phyloP scores from a whole-genome alignment of 2,113 vertebrate genomes.

The Bos indicus region DNA sequence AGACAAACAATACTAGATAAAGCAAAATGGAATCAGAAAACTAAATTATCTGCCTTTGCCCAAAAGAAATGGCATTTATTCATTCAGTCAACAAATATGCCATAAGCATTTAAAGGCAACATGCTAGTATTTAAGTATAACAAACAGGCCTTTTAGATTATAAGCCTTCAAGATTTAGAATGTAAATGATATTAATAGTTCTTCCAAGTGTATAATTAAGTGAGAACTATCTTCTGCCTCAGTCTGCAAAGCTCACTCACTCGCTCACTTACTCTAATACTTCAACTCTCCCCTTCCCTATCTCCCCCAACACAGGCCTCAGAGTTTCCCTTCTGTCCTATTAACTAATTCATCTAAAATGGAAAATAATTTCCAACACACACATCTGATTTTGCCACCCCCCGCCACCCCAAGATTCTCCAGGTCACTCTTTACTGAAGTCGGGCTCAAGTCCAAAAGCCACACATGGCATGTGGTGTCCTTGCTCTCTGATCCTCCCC shows the following conservation, averaged over 20 bases:
- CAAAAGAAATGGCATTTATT: background rate
- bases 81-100: background rate
- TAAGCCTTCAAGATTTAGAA: background rate
- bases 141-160: background rate
- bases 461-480: background rate
- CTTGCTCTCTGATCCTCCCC: background rate
- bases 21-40: constrained; percentile 29
- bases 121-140: constrained; percentile 15
- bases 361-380: constrained; percentile 2
- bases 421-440: background rate
- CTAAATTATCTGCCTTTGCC: background rate
- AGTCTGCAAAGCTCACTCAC: background rate
- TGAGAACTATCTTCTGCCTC: background rate
- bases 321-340: background rate
- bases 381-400: background rate
- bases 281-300: background rate
- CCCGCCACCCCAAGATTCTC: background rate
- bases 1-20: constrained; percentile 1
- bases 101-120: background rate
- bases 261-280: background rate
- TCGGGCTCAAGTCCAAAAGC: background rate
- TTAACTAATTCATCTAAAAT: background rate
- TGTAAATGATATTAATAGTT: background rate
- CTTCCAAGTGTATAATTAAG: background rate
- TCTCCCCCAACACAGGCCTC: background rate